Conservation (phyloP, 2,888 invertebrate species). For the Malacosoma neustria region DNA sequence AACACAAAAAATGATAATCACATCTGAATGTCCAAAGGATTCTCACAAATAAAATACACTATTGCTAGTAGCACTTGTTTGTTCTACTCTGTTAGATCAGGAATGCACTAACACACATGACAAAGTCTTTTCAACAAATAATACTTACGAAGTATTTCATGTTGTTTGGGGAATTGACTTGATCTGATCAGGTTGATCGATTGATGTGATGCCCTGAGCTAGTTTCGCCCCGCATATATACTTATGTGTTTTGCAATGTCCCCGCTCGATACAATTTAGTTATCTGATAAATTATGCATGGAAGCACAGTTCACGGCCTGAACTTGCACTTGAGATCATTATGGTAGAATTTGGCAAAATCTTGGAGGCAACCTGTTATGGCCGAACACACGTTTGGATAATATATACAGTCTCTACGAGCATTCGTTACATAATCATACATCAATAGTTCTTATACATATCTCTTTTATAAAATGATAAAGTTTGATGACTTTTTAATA, state of each 20-base stretch:
- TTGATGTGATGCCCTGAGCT: slow-evolving; percentile 1
- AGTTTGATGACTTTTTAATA: too few species aligned
- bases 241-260: background rate
- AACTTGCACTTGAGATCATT: background rate
- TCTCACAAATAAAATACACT: too few species aligned
- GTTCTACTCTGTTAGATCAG: too few species aligned
- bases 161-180: slow-evolving; percentile 4
- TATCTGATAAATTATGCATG: background rate
- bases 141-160: slow-evolving; percentile 18
- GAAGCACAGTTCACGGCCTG: slow-evolving; percentile 1
- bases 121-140: too few species aligned
- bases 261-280: background rate
- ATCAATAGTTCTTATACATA: too few species aligned
- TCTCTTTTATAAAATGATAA: too few species aligned
- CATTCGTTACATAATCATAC: too few species aligned
- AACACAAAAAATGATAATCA: too few species aligned
- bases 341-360: background rate
- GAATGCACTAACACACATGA: too few species aligned
- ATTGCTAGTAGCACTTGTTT: too few species aligned
- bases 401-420: background rate
- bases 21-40: too few species aligned
- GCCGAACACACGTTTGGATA: background rate
- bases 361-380: background rate
- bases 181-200: slow-evolving; percentile 6
- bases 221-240: background rate